Percentiles rank a stretch among this genome's conserved stretches.
These are phyloP conservation scores for Nesometra sesokonis DNA, from an alignment of 35 echinoderm and acorn worm species.

Conservation along the genomic window DNA sequence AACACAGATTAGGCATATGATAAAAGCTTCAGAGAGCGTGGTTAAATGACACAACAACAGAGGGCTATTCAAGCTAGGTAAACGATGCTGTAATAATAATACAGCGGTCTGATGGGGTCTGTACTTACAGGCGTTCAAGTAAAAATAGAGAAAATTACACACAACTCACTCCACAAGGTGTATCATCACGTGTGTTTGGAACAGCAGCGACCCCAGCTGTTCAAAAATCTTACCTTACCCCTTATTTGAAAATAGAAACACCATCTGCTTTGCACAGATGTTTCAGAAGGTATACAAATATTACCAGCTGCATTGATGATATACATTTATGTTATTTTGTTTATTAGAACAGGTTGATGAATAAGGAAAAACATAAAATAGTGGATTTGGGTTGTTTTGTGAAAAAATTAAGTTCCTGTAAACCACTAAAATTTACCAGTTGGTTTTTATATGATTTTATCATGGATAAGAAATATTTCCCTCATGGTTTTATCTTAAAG, in stretches of 20 bases:
- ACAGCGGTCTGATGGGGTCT: not conserved
- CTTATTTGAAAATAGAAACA: not conserved
- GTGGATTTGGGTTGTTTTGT: too few relatives aligned
- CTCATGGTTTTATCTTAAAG: too few relatives aligned
- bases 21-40: not conserved
- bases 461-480: too few relatives aligned
- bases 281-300: not conserved
- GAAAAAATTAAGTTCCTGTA: too few relatives aligned
- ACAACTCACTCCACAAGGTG: not conserved
- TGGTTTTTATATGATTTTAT: too few relatives aligned
- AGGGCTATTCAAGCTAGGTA: not conserved
- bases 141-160: not conserved
- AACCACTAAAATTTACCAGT: too few relatives aligned
- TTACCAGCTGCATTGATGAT: not conserved
- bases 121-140: not conserved
- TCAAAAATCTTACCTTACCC: not conserved
- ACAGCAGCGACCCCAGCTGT: not conserved
- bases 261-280: not conserved
- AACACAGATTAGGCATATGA: not conserved
- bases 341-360: not conserved
- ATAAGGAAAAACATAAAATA: too few relatives aligned
- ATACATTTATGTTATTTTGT: not conserved
- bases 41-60: not conserved
- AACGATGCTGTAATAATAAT: not conserved
- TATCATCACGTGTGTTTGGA: not conserved